phyloP scores from a whole-genome alignment of 2,888 invertebrate species.

The Mimachlamys varia region DNA sequence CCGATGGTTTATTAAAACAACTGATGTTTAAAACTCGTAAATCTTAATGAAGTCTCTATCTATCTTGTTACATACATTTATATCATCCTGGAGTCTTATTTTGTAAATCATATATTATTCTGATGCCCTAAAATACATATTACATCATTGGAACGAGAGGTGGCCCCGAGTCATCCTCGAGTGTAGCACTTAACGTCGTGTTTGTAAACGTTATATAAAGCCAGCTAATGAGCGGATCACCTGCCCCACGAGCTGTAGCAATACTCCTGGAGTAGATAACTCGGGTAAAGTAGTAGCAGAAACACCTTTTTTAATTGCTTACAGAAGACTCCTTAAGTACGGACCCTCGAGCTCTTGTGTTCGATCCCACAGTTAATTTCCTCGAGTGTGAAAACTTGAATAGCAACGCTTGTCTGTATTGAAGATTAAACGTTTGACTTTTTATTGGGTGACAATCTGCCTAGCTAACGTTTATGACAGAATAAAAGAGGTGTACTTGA shows the following conservation, averaged over 20 bases:
- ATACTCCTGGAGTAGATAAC: not conserved
- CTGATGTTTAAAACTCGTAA: not conserved
- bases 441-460: not conserved
- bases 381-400: slow-evolving; percentile 13
- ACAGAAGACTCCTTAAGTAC: not conserved
- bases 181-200: not conserved
- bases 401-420: slow-evolving; percentile 15
- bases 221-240: not conserved
- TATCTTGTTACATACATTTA: not conserved
- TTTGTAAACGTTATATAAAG: slow-evolving; percentile 13
- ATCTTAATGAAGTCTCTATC: not conserved
- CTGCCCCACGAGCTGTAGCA: slow-evolving; percentile 13
- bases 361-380: slow-evolving; percentile 6
- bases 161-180: not conserved
- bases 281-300: not conserved
- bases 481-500: not conserved
- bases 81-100: not conserved
- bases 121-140: not conserved
- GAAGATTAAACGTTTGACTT: not conserved
- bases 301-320: slow-evolving; percentile 34
- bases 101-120: not conserved
- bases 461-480: not conserved
- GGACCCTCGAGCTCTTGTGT: not conserved
- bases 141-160: not conserved
- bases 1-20: too few relatives aligned